Percentiles rank a stretch among this genome's conserved stretches.
Evolutionary conservation across 2,113 vertebrate species (phyloP).

Genomic region (Pampusana beccarii): DNA sequence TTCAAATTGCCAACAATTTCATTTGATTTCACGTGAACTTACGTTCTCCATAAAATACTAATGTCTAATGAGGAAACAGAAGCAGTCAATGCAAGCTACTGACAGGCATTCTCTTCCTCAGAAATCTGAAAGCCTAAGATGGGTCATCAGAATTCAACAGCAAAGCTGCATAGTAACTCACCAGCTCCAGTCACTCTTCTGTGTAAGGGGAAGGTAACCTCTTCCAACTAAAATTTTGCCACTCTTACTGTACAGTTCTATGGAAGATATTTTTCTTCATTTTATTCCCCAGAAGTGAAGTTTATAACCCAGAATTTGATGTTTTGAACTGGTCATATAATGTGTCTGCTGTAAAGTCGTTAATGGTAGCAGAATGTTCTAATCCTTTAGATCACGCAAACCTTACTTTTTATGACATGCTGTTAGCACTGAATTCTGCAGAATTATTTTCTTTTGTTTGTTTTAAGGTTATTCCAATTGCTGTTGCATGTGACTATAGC

Average conservation of each 20-base stretch:
- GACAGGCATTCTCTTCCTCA: background rate
- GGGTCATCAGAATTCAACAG: background rate
- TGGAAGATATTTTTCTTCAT: constrained; percentile 8
- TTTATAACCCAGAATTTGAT: constrained; percentile 12
- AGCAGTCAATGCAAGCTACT: background rate
- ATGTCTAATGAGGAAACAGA: background rate
- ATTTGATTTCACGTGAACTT: background rate
- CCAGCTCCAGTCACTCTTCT: background rate
- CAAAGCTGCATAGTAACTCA: background rate
- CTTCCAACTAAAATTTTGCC: background rate
- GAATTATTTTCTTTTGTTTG: constrained; percentile 12
- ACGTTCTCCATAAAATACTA: background rate
- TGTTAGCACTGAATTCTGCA: background rate
- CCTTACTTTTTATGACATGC: background rate
- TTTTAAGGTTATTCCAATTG: background rate
- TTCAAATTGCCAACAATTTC: background rate
- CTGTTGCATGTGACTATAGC: background rate
- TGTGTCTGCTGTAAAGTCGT: constrained; percentile 10
- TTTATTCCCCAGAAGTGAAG: background rate
- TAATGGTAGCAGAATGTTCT: constrained; percentile 10
- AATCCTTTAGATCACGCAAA: background rate
- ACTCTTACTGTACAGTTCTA: background rate
- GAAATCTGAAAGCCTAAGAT: background rate
- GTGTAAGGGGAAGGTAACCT: background rate
- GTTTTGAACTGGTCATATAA: background rate